Conservation (phyloP, 2,888 invertebrate species). For the Apocheima hispidaria region DNA sequence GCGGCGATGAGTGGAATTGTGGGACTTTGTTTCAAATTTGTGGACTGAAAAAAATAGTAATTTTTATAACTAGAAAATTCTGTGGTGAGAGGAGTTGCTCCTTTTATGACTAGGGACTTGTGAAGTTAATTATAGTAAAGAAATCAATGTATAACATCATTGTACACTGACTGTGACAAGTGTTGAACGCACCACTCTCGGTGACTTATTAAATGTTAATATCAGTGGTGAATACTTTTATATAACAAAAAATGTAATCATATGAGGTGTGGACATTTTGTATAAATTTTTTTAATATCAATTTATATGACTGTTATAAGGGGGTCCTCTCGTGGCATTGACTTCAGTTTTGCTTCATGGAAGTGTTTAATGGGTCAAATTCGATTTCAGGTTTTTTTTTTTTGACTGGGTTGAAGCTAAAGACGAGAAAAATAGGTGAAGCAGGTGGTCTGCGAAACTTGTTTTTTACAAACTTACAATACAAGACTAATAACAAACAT, state of each 20-base stretch:
- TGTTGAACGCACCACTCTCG: constrained; percentile 65
- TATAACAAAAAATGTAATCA: constrained; percentile 80
- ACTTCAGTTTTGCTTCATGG: constrained; percentile 54
- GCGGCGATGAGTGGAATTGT: constrained; percentile 77
- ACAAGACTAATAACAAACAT: too few species aligned
- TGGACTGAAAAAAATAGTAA: constrained; percentile 83
- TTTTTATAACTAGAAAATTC: constrained; percentile 84
- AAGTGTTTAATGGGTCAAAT: constrained; percentile 21
- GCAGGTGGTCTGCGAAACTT: not conserved
- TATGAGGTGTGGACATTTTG: constrained; percentile 81
- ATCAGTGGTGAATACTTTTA: constrained; percentile 77
- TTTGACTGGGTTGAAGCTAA: not conserved
- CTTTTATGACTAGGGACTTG: constrained; percentile 74
- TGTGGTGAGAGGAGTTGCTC: constrained; percentile 85
- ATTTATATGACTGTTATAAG: constrained; percentile 69
- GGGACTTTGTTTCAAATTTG: constrained; percentile 85
- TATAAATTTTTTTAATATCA: constrained; percentile 80
- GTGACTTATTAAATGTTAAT: constrained; percentile 65
- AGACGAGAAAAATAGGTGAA: not conserved
- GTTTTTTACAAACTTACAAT: too few species aligned
- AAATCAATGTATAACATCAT: constrained; percentile 62
- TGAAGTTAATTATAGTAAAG: constrained; percentile 65
- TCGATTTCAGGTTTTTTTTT: not conserved
- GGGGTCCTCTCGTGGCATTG: constrained; percentile 84
- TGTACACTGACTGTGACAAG: constrained; percentile 72